Evolutionary conservation across 35 echinoderm and acorn worm species (phyloP).

Genomic region (Eucidaris tribuloides): DNA sequence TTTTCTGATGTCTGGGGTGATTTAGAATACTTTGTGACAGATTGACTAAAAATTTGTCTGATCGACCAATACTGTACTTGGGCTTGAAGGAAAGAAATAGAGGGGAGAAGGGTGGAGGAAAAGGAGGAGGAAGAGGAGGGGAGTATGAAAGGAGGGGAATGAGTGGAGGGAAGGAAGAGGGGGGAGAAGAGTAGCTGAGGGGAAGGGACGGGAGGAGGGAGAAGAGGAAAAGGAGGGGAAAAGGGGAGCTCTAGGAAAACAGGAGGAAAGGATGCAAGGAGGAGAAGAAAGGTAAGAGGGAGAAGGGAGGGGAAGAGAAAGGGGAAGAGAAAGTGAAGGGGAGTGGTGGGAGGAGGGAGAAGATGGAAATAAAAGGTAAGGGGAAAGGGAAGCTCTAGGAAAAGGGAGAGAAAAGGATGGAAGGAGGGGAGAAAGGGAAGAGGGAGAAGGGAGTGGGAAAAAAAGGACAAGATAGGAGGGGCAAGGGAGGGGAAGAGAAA

Average conservation of each 20-base stretch:
- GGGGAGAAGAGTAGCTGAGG: background rate
- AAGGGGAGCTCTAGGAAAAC: background rate
- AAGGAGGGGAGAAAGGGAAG: background rate
- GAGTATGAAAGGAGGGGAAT: no score
- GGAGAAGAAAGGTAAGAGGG: background rate
- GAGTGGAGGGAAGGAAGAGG: background rate
- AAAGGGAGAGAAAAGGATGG: background rate
- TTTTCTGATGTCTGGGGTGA: no score
- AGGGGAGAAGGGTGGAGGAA: no score
- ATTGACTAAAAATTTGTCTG: no score
- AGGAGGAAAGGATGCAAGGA: background rate
- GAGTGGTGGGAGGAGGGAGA: background rate
- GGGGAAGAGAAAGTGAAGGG: background rate
- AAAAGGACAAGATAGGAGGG: no score
- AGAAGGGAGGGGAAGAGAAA: background rate
- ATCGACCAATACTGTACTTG: no score
- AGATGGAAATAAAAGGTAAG: background rate
- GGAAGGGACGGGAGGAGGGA: background rate
- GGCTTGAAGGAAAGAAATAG: no score
- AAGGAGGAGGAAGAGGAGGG: no score
- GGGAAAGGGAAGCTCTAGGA: background rate
- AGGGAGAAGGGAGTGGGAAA: background rate
- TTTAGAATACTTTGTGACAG: no score
- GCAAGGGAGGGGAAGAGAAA: no score
- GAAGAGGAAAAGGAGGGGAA: background rate